phyloP scores from a whole-genome alignment of 2,888 invertebrate genomes.

The Pachydiplax longipennis region DNA sequence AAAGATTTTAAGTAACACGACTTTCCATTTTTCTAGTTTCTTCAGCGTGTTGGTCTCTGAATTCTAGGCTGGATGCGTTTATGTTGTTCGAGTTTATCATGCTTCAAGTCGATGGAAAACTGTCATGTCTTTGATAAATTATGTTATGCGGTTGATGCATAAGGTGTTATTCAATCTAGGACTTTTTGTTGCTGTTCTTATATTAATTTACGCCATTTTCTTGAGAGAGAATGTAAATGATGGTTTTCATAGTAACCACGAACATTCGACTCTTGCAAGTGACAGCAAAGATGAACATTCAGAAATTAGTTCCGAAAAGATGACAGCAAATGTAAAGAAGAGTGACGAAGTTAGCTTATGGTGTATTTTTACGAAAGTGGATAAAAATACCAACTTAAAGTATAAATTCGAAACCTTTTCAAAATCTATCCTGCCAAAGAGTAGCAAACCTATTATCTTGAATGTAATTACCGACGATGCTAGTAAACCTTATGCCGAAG shows the following conservation, averaged over 20 bases:
- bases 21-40: too few species aligned
- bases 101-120: neutral
- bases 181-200: constrained; percentile 52
- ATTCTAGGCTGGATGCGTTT: too few species aligned
- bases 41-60: too few species aligned
- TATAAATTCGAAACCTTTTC: constrained; percentile 64
- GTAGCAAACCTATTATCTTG: constrained; percentile 64
- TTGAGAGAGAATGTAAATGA: constrained; percentile 49
- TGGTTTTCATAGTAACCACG: constrained; percentile 51
- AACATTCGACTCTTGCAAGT: neutral
- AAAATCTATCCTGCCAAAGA: constrained; percentile 62
- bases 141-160: constrained; percentile 33
- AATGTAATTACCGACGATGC: constrained; percentile 70
- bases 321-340: neutral
- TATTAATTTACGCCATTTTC: constrained; percentile 56
- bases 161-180: constrained; percentile 49
- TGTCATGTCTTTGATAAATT: constrained; percentile 19
- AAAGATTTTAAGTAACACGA: too few species aligned
- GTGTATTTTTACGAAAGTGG: constrained; percentile 68
- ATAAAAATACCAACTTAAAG: constrained; percentile 62
- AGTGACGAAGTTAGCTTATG: constrained; percentile 61
- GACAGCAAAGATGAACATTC: neutral
- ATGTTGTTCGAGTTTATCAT: neutral
- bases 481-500: constrained; percentile 65
- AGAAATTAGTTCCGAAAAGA: neutral